Evolutionary conservation across 2,113 vertebrate genomes (phyloP).

Genomic region (Gobius niger): DNA sequence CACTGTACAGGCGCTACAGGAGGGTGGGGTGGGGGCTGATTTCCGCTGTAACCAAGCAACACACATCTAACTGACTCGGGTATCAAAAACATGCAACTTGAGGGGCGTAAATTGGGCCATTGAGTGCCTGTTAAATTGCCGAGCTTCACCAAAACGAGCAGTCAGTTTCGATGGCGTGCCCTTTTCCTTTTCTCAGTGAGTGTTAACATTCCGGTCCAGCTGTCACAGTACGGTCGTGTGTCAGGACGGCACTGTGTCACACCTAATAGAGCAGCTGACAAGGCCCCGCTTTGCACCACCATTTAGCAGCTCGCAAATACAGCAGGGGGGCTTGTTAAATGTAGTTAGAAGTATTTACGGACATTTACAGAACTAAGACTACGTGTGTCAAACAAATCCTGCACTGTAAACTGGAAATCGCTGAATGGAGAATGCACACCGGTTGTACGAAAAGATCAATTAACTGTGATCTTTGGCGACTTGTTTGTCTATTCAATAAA

Average conservation of each 20-base stretch:
- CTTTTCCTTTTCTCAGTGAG: not conserved
- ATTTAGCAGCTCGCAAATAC: constrained; percentile 3
- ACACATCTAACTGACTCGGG: constrained; percentile 41
- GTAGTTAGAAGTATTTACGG: not conserved
- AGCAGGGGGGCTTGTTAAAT: not conserved
- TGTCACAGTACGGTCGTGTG: constrained; percentile 9
- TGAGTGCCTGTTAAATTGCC: constrained; percentile 4
- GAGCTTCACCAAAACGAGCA: constrained; percentile 12
- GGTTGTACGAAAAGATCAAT: not conserved
- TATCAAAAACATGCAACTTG: constrained; percentile 5
- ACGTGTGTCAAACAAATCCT: not conserved
- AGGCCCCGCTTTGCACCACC: not conserved
- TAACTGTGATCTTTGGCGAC: too few relatives aligned
- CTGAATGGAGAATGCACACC: not conserved
- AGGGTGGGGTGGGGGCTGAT: not conserved
- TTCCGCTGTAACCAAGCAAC: constrained; percentile 40
- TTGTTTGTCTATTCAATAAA: too few relatives aligned
- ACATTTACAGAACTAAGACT: not conserved
- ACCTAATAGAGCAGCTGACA: not conserved
- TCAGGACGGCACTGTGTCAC: not conserved
- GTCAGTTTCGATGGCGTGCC: not conserved
- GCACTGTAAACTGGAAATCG: not conserved
- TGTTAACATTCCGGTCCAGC: constrained; percentile 6
- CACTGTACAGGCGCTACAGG: constrained; percentile 1
- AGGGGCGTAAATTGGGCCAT: constrained; percentile 7